phyloP scores from a whole-genome alignment of 2,113 vertebrate genomes.

The Eulacestoma nigropectus region DNA sequence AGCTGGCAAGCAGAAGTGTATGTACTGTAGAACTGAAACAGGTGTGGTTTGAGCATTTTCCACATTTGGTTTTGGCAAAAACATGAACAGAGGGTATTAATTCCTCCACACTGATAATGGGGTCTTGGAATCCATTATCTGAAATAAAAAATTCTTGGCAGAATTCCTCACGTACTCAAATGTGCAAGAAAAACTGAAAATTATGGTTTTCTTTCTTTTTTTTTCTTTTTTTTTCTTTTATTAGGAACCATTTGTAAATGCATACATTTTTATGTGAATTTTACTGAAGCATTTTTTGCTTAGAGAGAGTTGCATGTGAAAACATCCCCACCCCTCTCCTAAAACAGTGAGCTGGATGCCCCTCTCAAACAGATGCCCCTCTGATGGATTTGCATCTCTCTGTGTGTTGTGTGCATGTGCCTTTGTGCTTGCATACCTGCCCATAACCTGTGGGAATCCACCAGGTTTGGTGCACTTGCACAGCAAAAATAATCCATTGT shows the following conservation, averaged over 20 bases:
- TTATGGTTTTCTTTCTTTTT: not conserved
- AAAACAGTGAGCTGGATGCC: not conserved
- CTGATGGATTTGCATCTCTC: not conserved
- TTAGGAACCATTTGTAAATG: not conserved
- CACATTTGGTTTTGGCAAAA: slow-evolving; percentile 45
- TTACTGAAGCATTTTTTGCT: not conserved
- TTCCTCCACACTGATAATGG: slow-evolving; percentile 7
- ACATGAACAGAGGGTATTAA: slow-evolving; percentile 41
- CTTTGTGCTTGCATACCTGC: not conserved
- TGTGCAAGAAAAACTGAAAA: not conserved
- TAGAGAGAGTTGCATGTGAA: not conserved
- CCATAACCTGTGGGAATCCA: rapidly evolving
- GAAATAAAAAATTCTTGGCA: slow-evolving; percentile 28
- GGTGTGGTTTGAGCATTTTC: slow-evolving; percentile 38
- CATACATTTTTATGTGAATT: not conserved
- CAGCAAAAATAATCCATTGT: not conserved
- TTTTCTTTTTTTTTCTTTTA: not conserved
- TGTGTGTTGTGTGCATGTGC: rapidly evolving
- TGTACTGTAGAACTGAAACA: not conserved
- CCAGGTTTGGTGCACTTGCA: not conserved
- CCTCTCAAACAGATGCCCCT: not conserved
- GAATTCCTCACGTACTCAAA: not conserved
- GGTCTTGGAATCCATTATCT: slow-evolving; percentile 3
- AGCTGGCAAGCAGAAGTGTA: slow-evolving; percentile 40
- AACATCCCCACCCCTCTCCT: not conserved